Percentiles rank a stretch among this genome's conserved stretches.
phyloP scores from a whole-genome alignment of 2,797 vertebrate genomes.

The Vireo griseus region DNA sequence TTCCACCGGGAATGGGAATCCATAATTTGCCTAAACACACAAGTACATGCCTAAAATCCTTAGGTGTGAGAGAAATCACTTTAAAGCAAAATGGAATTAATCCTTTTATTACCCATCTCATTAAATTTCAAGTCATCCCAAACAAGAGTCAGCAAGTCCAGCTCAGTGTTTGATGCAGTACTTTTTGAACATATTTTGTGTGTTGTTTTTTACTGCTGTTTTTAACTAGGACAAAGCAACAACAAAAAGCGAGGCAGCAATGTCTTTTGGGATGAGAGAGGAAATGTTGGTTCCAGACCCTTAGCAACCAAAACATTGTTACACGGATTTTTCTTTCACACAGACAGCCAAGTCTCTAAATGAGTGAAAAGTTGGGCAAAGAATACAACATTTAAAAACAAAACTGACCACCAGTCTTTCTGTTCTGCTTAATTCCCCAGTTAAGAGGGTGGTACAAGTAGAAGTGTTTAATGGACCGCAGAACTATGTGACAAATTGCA shows the following conservation, averaged over 20 bases:
- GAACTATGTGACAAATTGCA: background rate
- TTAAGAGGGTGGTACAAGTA: background rate
- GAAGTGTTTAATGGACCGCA: background rate
- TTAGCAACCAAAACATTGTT: background rate
- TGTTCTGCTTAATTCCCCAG: background rate
- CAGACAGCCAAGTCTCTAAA: background rate
- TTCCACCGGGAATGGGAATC: background rate
- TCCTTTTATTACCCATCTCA: background rate
- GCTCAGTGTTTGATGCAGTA: background rate
- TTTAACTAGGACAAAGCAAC: background rate
- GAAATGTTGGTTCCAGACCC: background rate
- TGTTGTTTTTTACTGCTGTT: background rate
- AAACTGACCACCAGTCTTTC: background rate
- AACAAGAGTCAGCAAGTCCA: background rate
- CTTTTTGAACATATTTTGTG: rapidly evolving
- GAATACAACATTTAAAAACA: background rate
- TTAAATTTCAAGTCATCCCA: background rate
- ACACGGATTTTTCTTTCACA: background rate
- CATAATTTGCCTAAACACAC: background rate
- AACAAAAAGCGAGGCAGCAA: background rate
- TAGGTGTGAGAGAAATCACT: background rate
- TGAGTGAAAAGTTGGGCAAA: background rate
- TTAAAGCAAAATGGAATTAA: background rate
- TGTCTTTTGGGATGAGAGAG: background rate
- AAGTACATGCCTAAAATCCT: background rate